Evolutionary conservation across 1,140 invertebrate genomes (phyloP).

Genomic region (Drosophila setifemur): DNA sequence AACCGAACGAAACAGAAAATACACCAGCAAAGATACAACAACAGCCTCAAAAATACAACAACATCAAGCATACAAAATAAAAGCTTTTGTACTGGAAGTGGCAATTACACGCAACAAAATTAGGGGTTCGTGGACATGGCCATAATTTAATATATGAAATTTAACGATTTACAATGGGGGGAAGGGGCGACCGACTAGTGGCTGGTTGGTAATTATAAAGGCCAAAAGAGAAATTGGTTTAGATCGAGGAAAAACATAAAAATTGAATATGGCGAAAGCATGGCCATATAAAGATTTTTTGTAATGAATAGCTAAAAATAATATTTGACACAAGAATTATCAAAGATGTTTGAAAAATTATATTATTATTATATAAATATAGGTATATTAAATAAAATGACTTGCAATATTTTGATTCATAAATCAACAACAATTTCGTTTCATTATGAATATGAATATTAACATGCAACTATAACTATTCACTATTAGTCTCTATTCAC

Average conservation of each 20-base stretch:
- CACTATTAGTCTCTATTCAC: no score
- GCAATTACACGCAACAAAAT: constrained; percentile 78
- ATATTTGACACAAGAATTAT: neutral
- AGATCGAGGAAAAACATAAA: constrained; percentile 11
- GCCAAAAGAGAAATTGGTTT: constrained; percentile 58
- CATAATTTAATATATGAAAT: constrained; percentile 61
- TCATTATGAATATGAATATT: neutral
- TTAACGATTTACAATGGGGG: constrained; percentile 46
- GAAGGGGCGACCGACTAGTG: constrained; percentile 6
- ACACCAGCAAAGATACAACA: constrained; percentile 26
- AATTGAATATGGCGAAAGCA: no score
- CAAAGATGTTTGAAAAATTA: neutral
- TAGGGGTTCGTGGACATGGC: constrained; percentile 50
- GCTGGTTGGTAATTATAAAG: constrained; percentile 47
- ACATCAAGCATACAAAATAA: constrained; percentile 46
- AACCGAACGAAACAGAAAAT: constrained; percentile 63
- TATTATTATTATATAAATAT: neutral
- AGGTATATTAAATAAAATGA: no score
- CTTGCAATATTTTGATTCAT: no score
- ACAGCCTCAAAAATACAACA: constrained; percentile 3
- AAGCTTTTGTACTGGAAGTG: constrained; percentile 71
- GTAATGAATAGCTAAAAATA: neutral
- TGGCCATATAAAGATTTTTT: neutral
- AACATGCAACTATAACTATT: no score
- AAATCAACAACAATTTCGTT: no score